Conservation (phyloP, 2,797 vertebrate genomes). For the Bradypus variegatus region DNA sequence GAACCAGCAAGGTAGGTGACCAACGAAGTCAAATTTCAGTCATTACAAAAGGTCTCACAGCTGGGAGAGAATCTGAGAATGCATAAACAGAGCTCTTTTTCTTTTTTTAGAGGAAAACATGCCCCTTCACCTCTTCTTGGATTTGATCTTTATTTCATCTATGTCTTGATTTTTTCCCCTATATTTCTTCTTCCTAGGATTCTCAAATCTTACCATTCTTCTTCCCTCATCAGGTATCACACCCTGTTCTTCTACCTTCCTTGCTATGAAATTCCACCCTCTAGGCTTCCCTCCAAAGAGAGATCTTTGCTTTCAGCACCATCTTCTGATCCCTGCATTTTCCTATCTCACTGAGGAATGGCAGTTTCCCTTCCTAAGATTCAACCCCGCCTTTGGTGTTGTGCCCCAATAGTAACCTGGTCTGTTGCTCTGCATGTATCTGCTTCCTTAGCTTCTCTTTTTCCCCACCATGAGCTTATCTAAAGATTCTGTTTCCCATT, state of each 20-base stretch:
- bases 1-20: not conserved
- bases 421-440: not conserved
- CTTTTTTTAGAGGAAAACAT: not conserved
- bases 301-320: not conserved
- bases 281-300: not conserved
- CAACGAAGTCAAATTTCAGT: not conserved
- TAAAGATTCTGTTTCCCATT: not conserved
- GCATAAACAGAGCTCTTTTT: not conserved
- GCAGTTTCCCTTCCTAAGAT: not conserved
- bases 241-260: not conserved
- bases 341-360: not conserved
- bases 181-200: not conserved
- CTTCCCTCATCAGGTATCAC: not conserved
- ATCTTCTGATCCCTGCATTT: not conserved
- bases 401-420: not conserved
- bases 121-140: not conserved
- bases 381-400: not conserved
- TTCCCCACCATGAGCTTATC: not conserved
- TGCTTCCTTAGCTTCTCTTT: not conserved
- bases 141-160: not conserved
- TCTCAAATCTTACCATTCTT: not conserved
- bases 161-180: not conserved
- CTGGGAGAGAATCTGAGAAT: not conserved
- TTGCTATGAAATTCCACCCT: not conserved
- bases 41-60: not conserved